These are phyloP conservation scores for Graptemys geographica DNA, from an alignment of 2,797 vertebrate genomes.

Conservation along the genomic window DNA sequence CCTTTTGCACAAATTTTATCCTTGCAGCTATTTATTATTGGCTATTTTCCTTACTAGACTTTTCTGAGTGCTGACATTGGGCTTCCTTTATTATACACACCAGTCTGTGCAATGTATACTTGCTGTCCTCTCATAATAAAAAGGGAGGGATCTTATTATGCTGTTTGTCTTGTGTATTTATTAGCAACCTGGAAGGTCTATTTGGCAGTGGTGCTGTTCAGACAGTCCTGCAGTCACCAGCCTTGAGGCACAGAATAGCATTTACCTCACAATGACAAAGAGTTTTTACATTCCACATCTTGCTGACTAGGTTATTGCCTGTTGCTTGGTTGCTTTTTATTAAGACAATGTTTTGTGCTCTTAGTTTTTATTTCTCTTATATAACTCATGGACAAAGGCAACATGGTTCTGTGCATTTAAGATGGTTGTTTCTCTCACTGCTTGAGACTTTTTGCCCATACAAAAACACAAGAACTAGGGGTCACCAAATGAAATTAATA, in stretches of 20 bases:
- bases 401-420: not conserved
- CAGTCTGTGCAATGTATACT: conserved; percentile 41
- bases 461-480: too few relatives aligned
- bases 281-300: conserved; percentile 8
- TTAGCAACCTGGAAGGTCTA: conserved; percentile 20
- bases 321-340: conserved; percentile 50
- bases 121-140: conserved; percentile 38
- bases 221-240: conserved; percentile 6
- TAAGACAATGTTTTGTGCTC: conserved; percentile 26
- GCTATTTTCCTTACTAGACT: not conserved
- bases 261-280: conserved; percentile 26
- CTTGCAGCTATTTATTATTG: conserved; percentile 40
- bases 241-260: conserved; percentile 5
- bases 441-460: not conserved
- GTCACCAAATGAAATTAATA: too few relatives aligned
- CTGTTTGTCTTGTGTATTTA: not conserved
- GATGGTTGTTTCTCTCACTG: conserved; percentile 10
- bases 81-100: conserved; percentile 22
- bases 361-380: conserved; percentile 42
- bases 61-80: conserved; percentile 20
- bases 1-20: conserved; percentile 20
- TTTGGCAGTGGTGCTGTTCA: not conserved
- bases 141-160: conserved; percentile 35
- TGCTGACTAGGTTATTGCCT: conserved; percentile 40
- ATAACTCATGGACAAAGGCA: not conserved